Base-by-base conservation (phyloP, 2,888 invertebrate species). In the Agonopterix arenella region DNA sequence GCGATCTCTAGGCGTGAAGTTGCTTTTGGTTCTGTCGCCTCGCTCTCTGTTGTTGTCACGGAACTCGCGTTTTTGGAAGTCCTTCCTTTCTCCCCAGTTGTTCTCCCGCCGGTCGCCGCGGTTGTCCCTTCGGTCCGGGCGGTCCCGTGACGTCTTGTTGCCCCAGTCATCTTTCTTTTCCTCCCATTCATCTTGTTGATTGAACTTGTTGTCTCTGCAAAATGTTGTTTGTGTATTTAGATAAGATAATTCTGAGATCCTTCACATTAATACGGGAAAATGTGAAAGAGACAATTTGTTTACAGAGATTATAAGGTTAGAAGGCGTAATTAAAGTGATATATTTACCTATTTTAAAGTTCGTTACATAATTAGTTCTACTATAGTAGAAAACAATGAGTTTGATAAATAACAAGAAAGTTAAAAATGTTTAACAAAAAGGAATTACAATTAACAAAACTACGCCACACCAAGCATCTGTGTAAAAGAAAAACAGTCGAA, bases 1-100 rank as follows among this genome's bases (percentile, higher is more conserved):
- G 9, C 85, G 68, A 2, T 86, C 85, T 51, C 84, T 66, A 0
- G 86, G 86, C 0, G 73, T 68, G 56, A 85, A 85, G 60, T 82
- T 80, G 58, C 76, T 80, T 40, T 68, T 60, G 1, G 70, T 66
- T 45, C 78, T 64, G 40, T 80, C 80, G 1, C 56, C 56, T 44
- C 68, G 56, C 1, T 66, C 66, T 10, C 58, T 52, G 47, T 69
- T 61, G 9, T 67, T 66, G 2, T 68, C 69, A 49, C 68, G 57
- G 52, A 64, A 67, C 16, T 76, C 73, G 40, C 70, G 64, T 46
- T 67, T 66, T 10, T 68, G 66, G 3, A 60, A 58, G 49, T 57
- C 58, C 43, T 60, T 61, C 44, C 62, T 62, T 43, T 65, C 64
- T 16, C 61, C 61, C 44, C 67, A 56, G 36, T 71, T 55, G 46